Evolutionary conservation across 64 coral and sea anemone species (phyloP).

Genomic region (Acropora tenuis): DNA sequence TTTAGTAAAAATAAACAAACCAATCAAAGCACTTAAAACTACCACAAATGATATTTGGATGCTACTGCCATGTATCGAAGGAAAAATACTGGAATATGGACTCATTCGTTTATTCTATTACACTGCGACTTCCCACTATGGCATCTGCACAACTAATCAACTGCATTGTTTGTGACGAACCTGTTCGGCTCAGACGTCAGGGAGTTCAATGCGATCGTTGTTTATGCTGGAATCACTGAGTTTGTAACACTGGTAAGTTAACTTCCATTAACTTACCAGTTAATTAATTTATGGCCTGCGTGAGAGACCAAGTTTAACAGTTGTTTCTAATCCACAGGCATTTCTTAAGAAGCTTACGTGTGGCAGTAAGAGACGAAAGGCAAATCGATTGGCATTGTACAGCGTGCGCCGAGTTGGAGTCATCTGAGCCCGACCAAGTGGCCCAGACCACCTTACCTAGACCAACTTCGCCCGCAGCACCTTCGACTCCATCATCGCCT

Average conservation of each 20-base stretch:
- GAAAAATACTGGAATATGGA: no score
- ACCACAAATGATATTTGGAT: no score
- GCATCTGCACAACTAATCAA: no score
- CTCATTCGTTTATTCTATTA: no score
- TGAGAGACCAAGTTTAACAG: slow-evolving; percentile 5
- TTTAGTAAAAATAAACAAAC: no score
- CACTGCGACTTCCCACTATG: no score
- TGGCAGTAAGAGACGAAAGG: neutral
- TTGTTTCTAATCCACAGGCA: slow-evolving; percentile 6
- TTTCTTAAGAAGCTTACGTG: slow-evolving; percentile 15
- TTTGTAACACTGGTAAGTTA: slow-evolving; percentile 23
- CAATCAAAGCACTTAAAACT: no score
- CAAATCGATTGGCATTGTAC: neutral
- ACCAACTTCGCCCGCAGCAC: no score
- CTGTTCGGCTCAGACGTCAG: neutral
- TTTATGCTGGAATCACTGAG: neutral
- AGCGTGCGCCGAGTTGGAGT: slow-evolving; percentile 3
- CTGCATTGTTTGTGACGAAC: slow-evolving; percentile 6
- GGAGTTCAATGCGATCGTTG: neutral
- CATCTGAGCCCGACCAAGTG: slow-evolving; percentile 1
- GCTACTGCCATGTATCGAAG: no score
- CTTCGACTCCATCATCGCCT: no score
- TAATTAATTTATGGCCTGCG: neutral
- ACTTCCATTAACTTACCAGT: slow-evolving; percentile 13
- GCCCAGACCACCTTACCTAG: neutral